These are phyloP conservation scores for Gymnothorax reevesii DNA, from an alignment of 2,797 vertebrate species.

Conservation along the genomic window DNA sequence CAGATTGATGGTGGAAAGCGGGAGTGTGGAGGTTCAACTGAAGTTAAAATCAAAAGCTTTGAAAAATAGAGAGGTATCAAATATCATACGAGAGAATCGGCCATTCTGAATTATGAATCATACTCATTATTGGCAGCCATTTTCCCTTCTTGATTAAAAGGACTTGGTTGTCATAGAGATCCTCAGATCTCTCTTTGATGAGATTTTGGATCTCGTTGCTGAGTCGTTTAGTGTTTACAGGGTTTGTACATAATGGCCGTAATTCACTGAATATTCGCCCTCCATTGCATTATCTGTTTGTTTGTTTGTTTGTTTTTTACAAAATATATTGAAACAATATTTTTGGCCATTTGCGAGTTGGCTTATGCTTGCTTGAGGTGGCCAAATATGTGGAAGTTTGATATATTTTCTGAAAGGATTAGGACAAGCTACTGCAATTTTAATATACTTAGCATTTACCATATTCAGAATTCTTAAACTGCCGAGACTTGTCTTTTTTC, in stretches of 20 bases:
- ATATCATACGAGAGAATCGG: not conserved
- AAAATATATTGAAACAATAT: not conserved
- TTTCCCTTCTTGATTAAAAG: slow-evolving; percentile 16
- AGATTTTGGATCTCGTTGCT: not conserved
- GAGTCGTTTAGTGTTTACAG: not conserved
- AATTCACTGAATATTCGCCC: not conserved
- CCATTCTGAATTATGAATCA: slow-evolving; percentile 14
- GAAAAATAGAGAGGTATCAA: not conserved
- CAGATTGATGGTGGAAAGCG: not conserved
- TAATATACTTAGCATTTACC: not conserved
- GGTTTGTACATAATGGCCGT: not conserved
- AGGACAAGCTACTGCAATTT: not conserved
- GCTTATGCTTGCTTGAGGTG: not conserved
- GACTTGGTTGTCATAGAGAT: slow-evolving; percentile 16
- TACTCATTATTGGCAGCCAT: slow-evolving; percentile 5
- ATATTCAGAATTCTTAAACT: not conserved
- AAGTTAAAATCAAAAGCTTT: not conserved
- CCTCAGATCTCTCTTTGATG: slow-evolving; percentile 15
- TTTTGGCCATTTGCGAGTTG: not conserved
- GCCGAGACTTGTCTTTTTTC: not conserved
- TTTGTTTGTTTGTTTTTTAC: not conserved
- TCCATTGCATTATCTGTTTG: not conserved
- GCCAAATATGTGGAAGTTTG: not conserved
- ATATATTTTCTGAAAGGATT: not conserved
- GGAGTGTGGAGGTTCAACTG: not conserved